phyloP scores from a whole-genome alignment of 2,113 vertebrate species.

The Colius striatus region DNA sequence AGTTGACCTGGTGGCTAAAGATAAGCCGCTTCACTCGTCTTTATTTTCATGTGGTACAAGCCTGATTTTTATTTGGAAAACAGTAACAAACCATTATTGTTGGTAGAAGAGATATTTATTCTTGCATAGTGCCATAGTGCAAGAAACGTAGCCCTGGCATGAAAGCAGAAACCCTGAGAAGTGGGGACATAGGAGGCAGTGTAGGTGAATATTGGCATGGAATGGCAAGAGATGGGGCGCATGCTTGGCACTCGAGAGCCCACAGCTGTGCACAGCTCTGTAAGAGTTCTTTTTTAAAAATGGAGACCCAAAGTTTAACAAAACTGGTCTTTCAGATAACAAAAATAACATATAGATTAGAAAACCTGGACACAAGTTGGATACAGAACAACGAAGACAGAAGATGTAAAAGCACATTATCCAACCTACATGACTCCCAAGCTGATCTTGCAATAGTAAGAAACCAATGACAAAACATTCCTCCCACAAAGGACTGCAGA shows the following conservation, averaged over 20 bases:
- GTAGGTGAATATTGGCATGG: not conserved
- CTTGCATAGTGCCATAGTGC: not conserved
- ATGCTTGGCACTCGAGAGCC: not conserved
- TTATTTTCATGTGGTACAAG: not conserved
- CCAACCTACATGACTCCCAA: not conserved
- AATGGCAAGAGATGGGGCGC: too few relatives aligned
- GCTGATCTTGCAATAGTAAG: fast-evolving
- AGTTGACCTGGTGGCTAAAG: fast-evolving
- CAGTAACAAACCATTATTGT: fast-evolving
- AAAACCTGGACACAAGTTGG: not conserved
- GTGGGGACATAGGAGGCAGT: not conserved
- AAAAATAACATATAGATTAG: fast-evolving
- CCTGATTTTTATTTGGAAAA: fast-evolving
- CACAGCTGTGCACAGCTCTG: not conserved
- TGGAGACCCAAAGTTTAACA: fast-evolving
- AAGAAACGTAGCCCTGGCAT: not conserved
- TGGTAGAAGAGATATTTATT: not conserved
- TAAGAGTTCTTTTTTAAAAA: not conserved
- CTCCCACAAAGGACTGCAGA: fast-evolving
- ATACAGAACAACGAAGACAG: not conserved
- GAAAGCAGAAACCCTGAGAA: not conserved
- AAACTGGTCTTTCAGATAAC: not conserved
- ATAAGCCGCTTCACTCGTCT: not conserved
- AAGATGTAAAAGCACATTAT: not conserved
- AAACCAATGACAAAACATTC: not conserved